phyloP scores from a whole-genome alignment of 2,888 invertebrate genomes.

The Lithophane leautieri region DNA sequence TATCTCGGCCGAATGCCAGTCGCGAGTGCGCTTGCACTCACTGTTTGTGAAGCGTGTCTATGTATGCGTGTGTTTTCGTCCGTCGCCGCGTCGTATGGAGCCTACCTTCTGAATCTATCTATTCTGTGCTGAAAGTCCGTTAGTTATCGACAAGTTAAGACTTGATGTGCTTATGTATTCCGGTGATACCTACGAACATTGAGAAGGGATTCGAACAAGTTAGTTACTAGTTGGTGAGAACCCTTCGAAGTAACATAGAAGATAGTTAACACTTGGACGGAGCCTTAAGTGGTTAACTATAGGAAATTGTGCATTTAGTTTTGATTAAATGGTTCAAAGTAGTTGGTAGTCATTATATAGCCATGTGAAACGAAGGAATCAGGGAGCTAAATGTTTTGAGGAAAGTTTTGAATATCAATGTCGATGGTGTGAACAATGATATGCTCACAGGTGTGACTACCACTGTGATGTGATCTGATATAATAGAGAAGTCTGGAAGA shows the following conservation, averaged over 20 bases:
- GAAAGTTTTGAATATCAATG: not conserved
- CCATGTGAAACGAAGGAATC: no score
- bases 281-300: constrained; percentile 28
- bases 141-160: constrained; percentile 57
- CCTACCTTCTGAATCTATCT: not conserved
- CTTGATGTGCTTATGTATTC: constrained; percentile 59
- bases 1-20: no score
- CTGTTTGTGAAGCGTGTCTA: not conserved
- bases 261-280: constrained; percentile 43
- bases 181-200: constrained; percentile 49
- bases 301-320: constrained; percentile 36
- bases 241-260: constrained; percentile 58
- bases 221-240: constrained; percentile 54
- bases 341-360: not conserved
- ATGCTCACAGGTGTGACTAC: not conserved
- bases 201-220: constrained; percentile 58
- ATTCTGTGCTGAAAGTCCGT: constrained; percentile 39
- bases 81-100: not conserved
- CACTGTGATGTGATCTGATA: not conserved
- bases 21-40: no score
- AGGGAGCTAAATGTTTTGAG: not conserved
- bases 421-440: not conserved
- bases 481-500: not conserved
- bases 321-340: constrained; percentile 12
- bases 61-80: not conserved